Percentiles rank a stretch among this genome's conserved stretches.
Conservation (phyloP, 1,140 invertebrate species). For the Pissodes strobi region DNA sequence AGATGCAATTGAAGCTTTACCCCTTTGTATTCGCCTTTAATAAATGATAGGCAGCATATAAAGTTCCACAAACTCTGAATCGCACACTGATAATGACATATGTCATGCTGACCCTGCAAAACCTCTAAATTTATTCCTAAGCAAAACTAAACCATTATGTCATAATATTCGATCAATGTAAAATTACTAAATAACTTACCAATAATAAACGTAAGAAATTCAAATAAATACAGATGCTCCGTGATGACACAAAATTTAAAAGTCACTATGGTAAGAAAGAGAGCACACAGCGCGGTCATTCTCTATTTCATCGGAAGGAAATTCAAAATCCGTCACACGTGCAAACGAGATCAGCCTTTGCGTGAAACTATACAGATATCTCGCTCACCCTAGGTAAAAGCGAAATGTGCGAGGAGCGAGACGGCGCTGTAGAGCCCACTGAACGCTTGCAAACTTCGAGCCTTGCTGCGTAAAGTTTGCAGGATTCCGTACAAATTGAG, state of each 20-base stretch:
- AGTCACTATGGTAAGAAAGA: constrained; percentile 21
- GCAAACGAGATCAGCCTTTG: constrained; percentile 1
- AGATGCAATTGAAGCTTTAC: no score
- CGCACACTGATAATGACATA: no score
- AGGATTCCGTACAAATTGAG: constrained; percentile 18
- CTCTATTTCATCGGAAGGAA: constrained; percentile 21
- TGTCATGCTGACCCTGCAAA: no score
- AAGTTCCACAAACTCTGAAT: no score
- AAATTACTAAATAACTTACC: constrained; percentile 17
- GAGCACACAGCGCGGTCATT: constrained; percentile 23
- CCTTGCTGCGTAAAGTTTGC: constrained; percentile 28
- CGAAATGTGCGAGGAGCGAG: constrained; percentile 26
- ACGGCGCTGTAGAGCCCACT: constrained; percentile 23
- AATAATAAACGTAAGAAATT: constrained; percentile 4
- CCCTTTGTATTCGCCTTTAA: no score
- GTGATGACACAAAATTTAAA: constrained; percentile 26
- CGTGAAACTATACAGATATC: constrained; percentile 33
- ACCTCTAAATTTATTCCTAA: no score
- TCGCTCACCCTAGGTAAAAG: constrained; percentile 27
- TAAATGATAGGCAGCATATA: no score
- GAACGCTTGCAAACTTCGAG: constrained; percentile 25
- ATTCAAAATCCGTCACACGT: constrained; percentile 20
- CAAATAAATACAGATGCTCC: constrained; percentile 12
- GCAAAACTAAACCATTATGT: no score
- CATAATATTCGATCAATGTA: no score